Percentiles rank a stretch among this genome's conserved stretches.
Conservation (phyloP, 2,113 vertebrate genomes). For the Percopsis transmontana region DNA sequence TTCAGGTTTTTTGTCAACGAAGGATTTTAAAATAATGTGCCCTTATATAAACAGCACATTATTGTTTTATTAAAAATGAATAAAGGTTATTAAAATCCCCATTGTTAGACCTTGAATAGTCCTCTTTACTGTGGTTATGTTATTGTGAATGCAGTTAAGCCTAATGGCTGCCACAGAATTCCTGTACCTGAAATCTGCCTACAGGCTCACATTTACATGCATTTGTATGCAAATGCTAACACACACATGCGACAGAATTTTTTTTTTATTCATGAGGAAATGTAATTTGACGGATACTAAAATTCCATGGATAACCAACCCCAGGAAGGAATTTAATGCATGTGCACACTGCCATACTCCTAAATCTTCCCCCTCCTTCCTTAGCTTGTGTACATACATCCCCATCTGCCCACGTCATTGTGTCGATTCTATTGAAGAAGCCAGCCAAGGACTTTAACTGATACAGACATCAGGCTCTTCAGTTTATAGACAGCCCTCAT, state of each 20-base stretch:
- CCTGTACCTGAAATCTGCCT: too few species aligned
- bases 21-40: too few species aligned
- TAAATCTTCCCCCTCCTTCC: background rate
- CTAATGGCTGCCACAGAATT: background rate
- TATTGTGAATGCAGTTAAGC: background rate
- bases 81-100: background rate
- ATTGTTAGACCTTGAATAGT: background rate
- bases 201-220: background rate
- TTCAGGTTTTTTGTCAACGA: too few species aligned
- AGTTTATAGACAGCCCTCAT: conserved; percentile 14
- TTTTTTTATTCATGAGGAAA: too few species aligned
- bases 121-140: background rate
- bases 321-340: conserved; percentile 6
- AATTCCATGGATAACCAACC: conserved; percentile 3
- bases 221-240: background rate
- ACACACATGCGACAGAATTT: background rate
- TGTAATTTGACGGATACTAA: too few species aligned
- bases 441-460: background rate
- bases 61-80: background rate
- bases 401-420: background rate
- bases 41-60: too few species aligned
- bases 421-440: background rate
- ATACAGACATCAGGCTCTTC: conserved; percentile 9
- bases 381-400: background rate
- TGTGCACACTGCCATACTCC: background rate